Conservation (phyloP, 2,797 vertebrate species). For the Centroberyx gerrardi region DNA sequence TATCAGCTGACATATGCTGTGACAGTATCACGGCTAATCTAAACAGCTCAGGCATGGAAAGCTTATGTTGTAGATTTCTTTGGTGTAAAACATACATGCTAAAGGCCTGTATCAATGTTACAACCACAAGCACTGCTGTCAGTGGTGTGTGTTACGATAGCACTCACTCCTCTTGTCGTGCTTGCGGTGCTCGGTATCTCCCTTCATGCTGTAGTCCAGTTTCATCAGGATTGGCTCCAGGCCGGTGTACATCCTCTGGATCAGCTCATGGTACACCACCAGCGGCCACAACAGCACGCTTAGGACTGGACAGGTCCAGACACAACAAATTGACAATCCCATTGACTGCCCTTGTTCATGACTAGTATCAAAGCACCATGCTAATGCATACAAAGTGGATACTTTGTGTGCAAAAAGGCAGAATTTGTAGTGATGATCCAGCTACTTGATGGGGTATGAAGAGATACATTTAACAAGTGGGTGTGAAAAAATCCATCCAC, state of each 20-base stretch:
- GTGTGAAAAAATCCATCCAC: neutral
- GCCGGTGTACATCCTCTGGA: slow-evolving; percentile 98
- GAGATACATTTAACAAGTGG: neutral
- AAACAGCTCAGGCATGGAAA: no score
- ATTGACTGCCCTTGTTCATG: neutral
- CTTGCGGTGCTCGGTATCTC: slow-evolving; percentile 91
- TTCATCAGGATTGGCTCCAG: slow-evolving; percentile 98
- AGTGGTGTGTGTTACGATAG: no score
- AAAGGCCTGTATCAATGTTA: neutral
- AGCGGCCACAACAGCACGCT: slow-evolving; percentile 97
- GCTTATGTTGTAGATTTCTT: no score
- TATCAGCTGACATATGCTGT: no score
- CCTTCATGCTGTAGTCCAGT: slow-evolving; percentile 99
- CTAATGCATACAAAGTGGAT: no score
- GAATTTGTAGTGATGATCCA: neutral
- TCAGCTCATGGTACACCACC: slow-evolving; percentile 98
- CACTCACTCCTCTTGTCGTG: slow-evolving; percentile 96
- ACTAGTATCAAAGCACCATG: neutral
- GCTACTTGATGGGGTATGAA: neutral
- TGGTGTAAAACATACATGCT: no score
- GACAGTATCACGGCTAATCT: no score
- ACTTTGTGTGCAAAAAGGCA: neutral
- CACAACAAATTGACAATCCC: neutral
- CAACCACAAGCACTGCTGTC: neutral
- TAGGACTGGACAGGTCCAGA: slow-evolving; percentile 83